Percentiles rank a stretch among this genome's conserved stretches.
Evolutionary conservation across 2,888 invertebrate genomes (phyloP).

Genomic region (Apotomis betuletana): DNA sequence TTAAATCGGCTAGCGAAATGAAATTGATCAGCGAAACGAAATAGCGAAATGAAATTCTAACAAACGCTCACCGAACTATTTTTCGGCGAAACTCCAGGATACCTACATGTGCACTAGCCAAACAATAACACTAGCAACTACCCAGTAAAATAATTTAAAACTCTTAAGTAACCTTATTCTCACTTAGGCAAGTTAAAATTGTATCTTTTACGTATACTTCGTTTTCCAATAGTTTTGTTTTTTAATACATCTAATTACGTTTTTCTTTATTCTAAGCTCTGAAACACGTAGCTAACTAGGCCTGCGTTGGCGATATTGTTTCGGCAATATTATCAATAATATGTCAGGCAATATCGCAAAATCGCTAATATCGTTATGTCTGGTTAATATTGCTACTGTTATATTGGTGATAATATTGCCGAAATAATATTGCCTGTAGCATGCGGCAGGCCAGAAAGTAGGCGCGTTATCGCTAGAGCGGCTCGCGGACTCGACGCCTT

Average conservation of each 20-base stretch:
- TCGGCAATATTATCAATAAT: conserved; percentile 12
- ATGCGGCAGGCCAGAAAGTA: conserved; percentile 22
- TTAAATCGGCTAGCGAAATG: too few species aligned
- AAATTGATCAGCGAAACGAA: background rate
- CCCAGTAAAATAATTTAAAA: conserved; percentile 83
- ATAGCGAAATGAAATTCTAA: conserved; percentile 4
- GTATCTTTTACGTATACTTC: conserved; percentile 82
- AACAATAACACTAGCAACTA: conserved; percentile 79
- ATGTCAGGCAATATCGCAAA: conserved; percentile 12
- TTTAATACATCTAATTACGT: conserved; percentile 71
- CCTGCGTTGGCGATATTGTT: conserved; percentile 20
- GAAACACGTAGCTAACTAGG: conserved; percentile 62
- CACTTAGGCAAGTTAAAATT: conserved; percentile 84
- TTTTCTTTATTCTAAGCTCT: conserved; percentile 74
- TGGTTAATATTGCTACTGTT: conserved; percentile 11
- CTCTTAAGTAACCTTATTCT: conserved; percentile 80
- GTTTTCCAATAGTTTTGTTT: conserved; percentile 77
- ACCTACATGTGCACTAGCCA: conserved; percentile 64
- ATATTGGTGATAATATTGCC: conserved; percentile 22
- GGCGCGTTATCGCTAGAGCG: conserved; percentile 41
- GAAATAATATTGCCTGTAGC: conserved; percentile 19
- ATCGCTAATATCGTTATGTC: background rate
- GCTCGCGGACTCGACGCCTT: conserved; percentile 53
- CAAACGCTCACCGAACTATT: background rate
- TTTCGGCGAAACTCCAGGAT: conserved; percentile 19